phyloP scores from a whole-genome alignment of 2,797 vertebrate species.

The Pseudochirops corinnae region DNA sequence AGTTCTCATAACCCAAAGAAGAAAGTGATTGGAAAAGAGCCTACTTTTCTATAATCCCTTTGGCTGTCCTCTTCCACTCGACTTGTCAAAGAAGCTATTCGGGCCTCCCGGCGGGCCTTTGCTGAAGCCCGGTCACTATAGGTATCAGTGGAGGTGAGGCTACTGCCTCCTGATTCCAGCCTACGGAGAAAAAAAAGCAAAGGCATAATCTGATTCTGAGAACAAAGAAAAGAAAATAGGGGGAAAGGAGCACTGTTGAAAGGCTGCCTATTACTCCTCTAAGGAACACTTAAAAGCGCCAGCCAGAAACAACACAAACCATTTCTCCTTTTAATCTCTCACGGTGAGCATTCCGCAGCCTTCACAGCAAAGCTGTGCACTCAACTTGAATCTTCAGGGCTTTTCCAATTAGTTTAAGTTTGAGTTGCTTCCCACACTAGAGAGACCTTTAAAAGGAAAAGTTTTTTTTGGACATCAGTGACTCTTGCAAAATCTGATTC shows the following conservation, averaged over 20 bases:
- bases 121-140: constrained; percentile 90
- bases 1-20: not conserved
- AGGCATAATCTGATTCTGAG: not conserved
- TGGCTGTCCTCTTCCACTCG: constrained; percentile 89
- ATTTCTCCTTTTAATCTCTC: not conserved
- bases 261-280: not conserved
- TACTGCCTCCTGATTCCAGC: constrained; percentile 88
- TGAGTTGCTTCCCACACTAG: constrained; percentile 37
- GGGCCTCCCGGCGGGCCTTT: constrained; percentile 91
- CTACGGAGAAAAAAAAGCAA: constrained; percentile 77
- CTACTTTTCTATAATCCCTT: constrained; percentile 96
- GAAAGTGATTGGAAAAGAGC: not conserved
- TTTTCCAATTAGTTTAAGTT: constrained; percentile 63
- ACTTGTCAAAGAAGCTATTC: constrained; percentile 88
- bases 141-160: constrained; percentile 85
- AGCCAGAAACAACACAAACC: not conserved
- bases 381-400: constrained; percentile 37
- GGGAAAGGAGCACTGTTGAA: not conserved
- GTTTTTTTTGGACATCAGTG: constrained; percentile 29
- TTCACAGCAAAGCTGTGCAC: not conserved
- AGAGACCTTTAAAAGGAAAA: constrained; percentile 39
- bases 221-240: not conserved
- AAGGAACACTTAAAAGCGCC: not conserved
- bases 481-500: constrained; percentile 51
- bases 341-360: not conserved